Evolutionary conservation across 2,888 invertebrate genomes (phyloP).

Genomic region (Pollenia amentaria): DNA sequence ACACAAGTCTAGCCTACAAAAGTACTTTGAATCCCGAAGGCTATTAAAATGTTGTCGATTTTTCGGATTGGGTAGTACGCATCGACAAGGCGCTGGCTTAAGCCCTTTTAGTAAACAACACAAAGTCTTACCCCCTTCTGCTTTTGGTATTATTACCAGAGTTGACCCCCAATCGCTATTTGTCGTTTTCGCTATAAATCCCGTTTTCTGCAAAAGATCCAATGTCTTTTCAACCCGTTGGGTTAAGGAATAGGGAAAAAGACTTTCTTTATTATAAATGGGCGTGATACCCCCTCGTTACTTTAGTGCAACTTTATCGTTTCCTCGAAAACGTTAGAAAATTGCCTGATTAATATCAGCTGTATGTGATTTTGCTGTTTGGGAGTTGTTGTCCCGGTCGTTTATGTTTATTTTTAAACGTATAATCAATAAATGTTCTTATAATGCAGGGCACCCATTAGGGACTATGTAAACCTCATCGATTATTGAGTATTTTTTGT

Average conservation of each 20-base stretch:
- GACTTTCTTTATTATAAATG: constrained; percentile 47
- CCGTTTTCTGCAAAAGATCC: constrained; percentile 26
- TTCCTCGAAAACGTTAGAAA: constrained; percentile 33
- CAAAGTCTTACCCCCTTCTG: constrained; percentile 57
- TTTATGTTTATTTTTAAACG: constrained; percentile 32
- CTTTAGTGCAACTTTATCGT: no score
- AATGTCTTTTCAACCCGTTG: constrained; percentile 47
- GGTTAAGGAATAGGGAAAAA: constrained; percentile 41
- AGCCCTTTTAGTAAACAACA: constrained; percentile 59
- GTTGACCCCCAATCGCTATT: constrained; percentile 49
- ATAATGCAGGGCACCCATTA: no score
- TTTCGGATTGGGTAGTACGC: constrained; percentile 43
- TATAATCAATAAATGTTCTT: not conserved
- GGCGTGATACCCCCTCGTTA: constrained; percentile 34
- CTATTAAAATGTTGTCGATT: constrained; percentile 66
- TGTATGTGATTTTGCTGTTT: not conserved
- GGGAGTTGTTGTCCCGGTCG: constrained; percentile 6
- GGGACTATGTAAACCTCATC: constrained; percentile 51
- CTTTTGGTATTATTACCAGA: constrained; percentile 58
- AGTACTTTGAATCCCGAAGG: constrained; percentile 53
- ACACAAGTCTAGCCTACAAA: constrained; percentile 57
- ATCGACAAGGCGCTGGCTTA: constrained; percentile 20
- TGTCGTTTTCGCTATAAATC: constrained; percentile 36
- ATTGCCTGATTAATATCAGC: constrained; percentile 29
- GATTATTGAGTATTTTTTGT: no score